Percentiles rank a stretch among this genome's conserved stretches.
phyloP scores from a whole-genome alignment of 2,113 vertebrate genomes.

The Meleagris gallopavo region DNA sequence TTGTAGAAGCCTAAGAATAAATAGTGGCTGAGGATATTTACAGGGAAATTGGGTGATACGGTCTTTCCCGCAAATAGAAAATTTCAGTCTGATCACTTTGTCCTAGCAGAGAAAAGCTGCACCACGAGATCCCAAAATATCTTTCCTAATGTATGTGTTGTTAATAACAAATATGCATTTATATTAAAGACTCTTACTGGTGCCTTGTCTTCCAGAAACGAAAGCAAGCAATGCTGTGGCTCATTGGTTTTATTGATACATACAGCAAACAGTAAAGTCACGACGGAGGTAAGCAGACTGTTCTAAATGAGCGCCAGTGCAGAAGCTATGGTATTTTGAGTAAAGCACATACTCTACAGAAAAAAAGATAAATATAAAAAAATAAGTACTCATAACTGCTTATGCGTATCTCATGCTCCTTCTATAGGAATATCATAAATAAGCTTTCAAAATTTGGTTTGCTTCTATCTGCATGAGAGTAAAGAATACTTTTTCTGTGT shows the following conservation, averaged over 20 bases:
- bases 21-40: constrained; percentile 23
- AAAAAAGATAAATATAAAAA: background rate
- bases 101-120: background rate
- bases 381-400: background rate
- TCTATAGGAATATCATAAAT: background rate
- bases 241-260: constrained; percentile 20
- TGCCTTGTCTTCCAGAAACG: constrained; percentile 40
- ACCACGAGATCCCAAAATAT: background rate
- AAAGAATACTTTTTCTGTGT: background rate
- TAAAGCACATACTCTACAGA: background rate
- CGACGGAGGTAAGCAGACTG: background rate
- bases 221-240: background rate
- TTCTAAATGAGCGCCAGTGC: background rate
- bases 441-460: background rate
- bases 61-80: background rate
- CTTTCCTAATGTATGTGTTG: background rate
- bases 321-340: background rate
- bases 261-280: background rate
- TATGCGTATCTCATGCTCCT: background rate
- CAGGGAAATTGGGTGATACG: background rate
- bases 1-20: constrained; percentile 60
- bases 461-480: background rate
- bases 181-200: constrained; percentile 17
- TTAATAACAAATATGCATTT: background rate
- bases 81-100: background rate